Conservation (phyloP, 2,797 vertebrate species). For the Alcedo quadribrachys region DNA sequence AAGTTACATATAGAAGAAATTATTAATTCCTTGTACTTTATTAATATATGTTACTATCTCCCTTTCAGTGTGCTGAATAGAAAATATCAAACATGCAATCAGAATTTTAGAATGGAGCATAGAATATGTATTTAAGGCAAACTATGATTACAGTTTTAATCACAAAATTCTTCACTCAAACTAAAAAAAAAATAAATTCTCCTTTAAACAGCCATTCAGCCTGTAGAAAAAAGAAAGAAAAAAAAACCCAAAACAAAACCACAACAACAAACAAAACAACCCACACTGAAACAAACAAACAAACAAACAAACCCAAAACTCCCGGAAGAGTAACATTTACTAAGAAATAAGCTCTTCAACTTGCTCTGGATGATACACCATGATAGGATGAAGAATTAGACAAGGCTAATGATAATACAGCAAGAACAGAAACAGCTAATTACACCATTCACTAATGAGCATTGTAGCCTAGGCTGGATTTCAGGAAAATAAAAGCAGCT, state of each 20-base stretch:
- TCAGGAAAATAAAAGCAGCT: neutral
- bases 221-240: neutral
- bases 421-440: neutral
- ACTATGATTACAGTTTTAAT: neutral
- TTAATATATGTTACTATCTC: neutral
- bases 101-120: neutral
- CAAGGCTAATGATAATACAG: neutral
- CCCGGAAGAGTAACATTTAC: neutral
- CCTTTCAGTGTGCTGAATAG: neutral
- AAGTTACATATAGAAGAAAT: neutral
- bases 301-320: too few species aligned
- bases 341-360: neutral
- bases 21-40: neutral
- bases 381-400: neutral
- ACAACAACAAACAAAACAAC: neutral
- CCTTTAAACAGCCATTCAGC: constrained; percentile 18
- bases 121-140: neutral
- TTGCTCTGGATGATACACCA: neutral
- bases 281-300: too few species aligned
- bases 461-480: neutral
- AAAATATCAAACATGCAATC: neutral
- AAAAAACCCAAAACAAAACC: too few species aligned
- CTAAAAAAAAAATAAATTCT: neutral
- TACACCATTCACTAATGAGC: neutral
- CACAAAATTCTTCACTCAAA: neutral